Evolutionary conservation across 2,888 invertebrate genomes (phyloP).

Genomic region (Liposcelis brunnea): DNA sequence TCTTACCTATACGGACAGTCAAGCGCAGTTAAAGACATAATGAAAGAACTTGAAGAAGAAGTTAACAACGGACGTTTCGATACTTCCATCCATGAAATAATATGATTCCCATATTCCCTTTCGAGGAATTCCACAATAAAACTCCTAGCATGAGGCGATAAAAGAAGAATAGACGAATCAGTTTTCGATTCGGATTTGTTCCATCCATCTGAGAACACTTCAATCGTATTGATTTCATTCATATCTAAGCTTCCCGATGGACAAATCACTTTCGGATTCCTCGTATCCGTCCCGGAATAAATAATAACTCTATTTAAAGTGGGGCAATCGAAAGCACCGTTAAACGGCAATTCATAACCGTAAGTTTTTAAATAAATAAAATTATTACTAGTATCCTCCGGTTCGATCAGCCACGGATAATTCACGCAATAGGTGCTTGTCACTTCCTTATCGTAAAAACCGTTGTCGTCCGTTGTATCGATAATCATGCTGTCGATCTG

Average conservation of each 20-base stretch:
- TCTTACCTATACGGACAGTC: conserved; percentile 55
- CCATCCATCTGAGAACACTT: conserved; percentile 57
- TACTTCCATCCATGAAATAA: conserved; percentile 62
- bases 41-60: conserved; percentile 27
- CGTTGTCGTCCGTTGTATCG: conserved; percentile 15
- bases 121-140: conserved; percentile 60
- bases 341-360: conserved; percentile 36
- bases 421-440: conserved; percentile 39
- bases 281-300: conserved; percentile 49
- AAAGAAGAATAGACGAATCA: conserved; percentile 19
- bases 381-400: conserved; percentile 47
- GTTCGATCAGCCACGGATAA: conserved; percentile 63
- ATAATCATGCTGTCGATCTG: conserved; percentile 1
- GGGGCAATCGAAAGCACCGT: conserved; percentile 29
- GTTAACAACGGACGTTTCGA: conserved; percentile 44
- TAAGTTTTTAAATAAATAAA: conserved; percentile 54
- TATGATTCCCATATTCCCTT: conserved; percentile 29
- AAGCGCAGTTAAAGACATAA: conserved; percentile 33
- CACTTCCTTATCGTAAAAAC: conserved; percentile 21
- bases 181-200: conserved; percentile 23
- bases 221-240: conserved; percentile 28
- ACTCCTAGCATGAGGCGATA: conserved; percentile 40
- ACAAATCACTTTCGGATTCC: conserved; percentile 45
- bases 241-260: conserved; percentile 28
- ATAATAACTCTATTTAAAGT: conserved; percentile 55